Base-by-base conservation (phyloP, 2,113 vertebrate species). In the Podiceps cristatus region DNA sequence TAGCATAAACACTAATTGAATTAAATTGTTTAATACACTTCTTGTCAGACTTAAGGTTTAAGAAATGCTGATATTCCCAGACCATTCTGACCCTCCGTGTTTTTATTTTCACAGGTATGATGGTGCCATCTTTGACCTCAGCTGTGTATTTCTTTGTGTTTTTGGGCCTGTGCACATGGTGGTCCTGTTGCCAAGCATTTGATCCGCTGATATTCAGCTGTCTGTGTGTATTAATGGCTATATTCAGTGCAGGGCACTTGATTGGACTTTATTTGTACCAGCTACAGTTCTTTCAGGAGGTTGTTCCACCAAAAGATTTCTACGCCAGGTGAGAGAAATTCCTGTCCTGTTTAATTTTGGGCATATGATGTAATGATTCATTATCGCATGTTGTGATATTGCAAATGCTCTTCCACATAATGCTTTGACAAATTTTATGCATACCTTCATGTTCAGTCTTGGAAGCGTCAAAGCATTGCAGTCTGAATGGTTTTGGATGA, bases 161-260 rank as follows among this genome's bases (percentile, higher is more conserved):
- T 97, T 97, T 99, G 97, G 99, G 99, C 89, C 98, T 99, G 82
- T 99, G 99, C 94, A 99, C 99, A 27, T 99, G 99, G 99, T 99
- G 99, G 99, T 99, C 99, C 42, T 99, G 99, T 96, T 98, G 99
- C 97, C 99, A 98, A 93, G 98, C 98, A 10, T 99, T 99, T 49
- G 99, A 99, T 98, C 99, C 98, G 9, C 98, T 99, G 96, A 98
- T 99, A 92, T 99, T 99, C 98, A 99, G 99, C 99, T 99, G 99
- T 95, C 98, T 99, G 96, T 99, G 99, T 86, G 99, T 99, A 49
- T 97, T 99, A 94, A 99, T 99, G 99, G 99, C 99, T 80, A 99
- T 99, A 98, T 99, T 99, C 97, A 99, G 99, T 25, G 99, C 99
- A 0, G 99, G 99, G 29, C 99, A 99, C 97, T 98, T 99, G 93